Evolutionary conservation across 2,113 vertebrate species (phyloP), one percentile per base, ranked within the genome.

Genomic region (Azemiops feae): DNA sequence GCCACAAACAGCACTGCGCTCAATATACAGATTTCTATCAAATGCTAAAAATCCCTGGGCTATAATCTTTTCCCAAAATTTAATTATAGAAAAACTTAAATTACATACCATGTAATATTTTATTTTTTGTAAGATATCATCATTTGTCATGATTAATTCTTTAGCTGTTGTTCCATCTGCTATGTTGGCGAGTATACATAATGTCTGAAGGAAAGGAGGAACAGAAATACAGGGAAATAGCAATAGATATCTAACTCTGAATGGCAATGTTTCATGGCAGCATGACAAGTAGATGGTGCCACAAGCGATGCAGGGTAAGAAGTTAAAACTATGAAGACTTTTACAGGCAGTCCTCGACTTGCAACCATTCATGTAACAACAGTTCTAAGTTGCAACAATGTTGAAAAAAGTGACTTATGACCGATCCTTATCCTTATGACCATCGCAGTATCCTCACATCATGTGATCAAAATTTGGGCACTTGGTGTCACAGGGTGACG

Each of bases 91-190:
- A n/a, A 95, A 47, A 3, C 58, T 88, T 14, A 92, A 86, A 91
- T 52, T 52, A 74, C 98, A 91, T 98, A 99, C 99, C 99, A 99
- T 99, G 94, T 99, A 99, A 97, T 99, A 99, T 96, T 99, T 99
- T 96, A 99, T 98, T 98, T 99, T 99, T 97, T 99, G 99, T 74
- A 99, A 98, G 95, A 99, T 99, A 96, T 99, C 99, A 90, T 99
- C 99, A 93, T 99, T 99, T 95, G 99, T 99, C 99, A 99, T 99
- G 95, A 99, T 98, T 90, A 99, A 98, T 23, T 99, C 99, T 97
- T 99, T 99, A 94, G 99, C 99, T 54, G 99, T 98, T 6, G 98
- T 99, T 94, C 99, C 99, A 91, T 99, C 99, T 53, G 99, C 99
- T 96, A 99, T 99, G 97, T 99, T 99, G 95, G 99, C 98, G 53